Percentiles rank a stretch among this genome's conserved stretches.
Evolutionary conservation across 2,888 invertebrate species (phyloP).

Genomic region (Therioaphis trifolii): DNA sequence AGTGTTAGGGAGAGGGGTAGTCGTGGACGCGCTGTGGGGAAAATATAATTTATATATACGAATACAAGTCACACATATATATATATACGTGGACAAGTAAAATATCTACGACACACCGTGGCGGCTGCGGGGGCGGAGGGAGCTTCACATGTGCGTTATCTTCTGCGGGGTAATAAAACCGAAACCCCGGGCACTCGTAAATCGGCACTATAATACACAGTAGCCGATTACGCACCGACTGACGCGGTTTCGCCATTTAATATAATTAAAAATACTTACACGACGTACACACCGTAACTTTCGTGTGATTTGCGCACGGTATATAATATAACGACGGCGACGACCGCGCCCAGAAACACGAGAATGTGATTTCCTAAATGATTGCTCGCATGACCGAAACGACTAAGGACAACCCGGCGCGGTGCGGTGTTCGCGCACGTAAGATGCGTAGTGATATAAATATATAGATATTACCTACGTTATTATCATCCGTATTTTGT

Average conservation of each 20-base stretch:
- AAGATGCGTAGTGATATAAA: too few species aligned
- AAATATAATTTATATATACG: too few species aligned
- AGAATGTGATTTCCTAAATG: conserved; percentile 53
- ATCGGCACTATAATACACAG: background rate
- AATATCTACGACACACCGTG: background rate
- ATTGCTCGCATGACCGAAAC: conserved; percentile 44
- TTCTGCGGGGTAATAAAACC: conserved; percentile 44
- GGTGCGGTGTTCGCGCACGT: too few species aligned
- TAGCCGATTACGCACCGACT: background rate
- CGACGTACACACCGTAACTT: background rate
- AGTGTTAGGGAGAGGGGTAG: too few species aligned
- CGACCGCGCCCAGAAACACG: conserved; percentile 56
- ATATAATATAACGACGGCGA: too few species aligned
- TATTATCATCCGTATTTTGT: background rate
- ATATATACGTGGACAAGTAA: background rate
- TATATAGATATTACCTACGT: too few species aligned
- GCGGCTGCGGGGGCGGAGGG: too few species aligned
- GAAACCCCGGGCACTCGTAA: conserved; percentile 50
- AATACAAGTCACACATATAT: too few species aligned
- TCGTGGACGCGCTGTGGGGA: too few species aligned
- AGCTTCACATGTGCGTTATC: conserved; percentile 59
- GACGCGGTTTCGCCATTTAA: conserved; percentile 41
- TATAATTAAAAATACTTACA: conserved; percentile 48
- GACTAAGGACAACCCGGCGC: background rate
- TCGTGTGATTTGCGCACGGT: conserved; percentile 13